Base-by-base conservation (phyloP, 1,140 invertebrate genomes). In the Sarcophaga peregrina region DNA sequence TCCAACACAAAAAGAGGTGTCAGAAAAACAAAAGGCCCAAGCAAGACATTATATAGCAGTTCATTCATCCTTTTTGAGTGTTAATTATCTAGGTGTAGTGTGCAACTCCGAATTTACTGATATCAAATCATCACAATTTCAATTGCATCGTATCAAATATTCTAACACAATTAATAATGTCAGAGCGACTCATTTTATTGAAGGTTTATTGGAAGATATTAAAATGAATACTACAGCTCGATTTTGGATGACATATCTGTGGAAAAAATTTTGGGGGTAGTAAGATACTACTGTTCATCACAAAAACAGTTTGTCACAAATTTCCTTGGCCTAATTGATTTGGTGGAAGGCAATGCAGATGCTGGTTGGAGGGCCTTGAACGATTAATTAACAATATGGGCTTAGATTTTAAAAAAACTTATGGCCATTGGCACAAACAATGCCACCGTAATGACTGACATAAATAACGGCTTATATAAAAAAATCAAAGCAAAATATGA, bases 151-250 rank as follows among this genome's bases (percentile, higher is more conserved):
- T n/a, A n/a, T n/a, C n/a, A n/a, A n/a, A n/a, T n/a, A n/a, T n/a
- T n/a, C n/a, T n/a, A n/a, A n/a, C n/a, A n/a, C n/a, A n/a, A n/a
- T 72, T 72, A 72, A 72, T 20, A 72, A 72, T 72, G 20, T 72
- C 62, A 9, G 10, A 15, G 52, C 52, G 52, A 9, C 52, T 54
- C 52, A 54, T 54, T 54, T 54, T 54, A 54, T 54, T 72, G 62
- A 72, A 8, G 20, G 20, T 72, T 72, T 72, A 72, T 72, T 72
- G 20, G 8, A 25, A 20, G 62, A 72, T 72, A 72, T 20, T 20
- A 72, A 72, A 25, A 72, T 72, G 62, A 20, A 8, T 72, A 17
- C 5, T 72, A 13, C 20, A 72, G 62, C 62, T 25, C 20, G 20
- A 72, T 72, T 72, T 72, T 72, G 62, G 62, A 17, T 72, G 62